These are phyloP conservation scores for Watsonalla cultraria DNA, from an alignment of 2,888 invertebrate genomes.

Conservation along the genomic window DNA sequence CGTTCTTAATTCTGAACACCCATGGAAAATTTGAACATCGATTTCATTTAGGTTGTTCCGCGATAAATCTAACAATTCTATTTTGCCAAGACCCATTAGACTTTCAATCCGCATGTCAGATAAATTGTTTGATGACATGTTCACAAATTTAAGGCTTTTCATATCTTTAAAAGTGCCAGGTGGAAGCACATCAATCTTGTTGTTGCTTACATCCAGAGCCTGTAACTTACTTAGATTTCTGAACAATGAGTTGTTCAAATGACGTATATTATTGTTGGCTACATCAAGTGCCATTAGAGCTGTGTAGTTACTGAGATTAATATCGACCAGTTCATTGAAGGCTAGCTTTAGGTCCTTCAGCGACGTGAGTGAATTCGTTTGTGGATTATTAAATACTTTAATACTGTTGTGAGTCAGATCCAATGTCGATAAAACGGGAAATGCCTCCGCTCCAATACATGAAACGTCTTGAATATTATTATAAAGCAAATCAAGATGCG, in stretches of 20 bases:
- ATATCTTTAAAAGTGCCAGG: slow-evolving; percentile 59
- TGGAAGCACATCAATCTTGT: slow-evolving; percentile 41
- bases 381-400: slow-evolving; percentile 42
- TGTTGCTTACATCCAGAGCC: slow-evolving; percentile 51
- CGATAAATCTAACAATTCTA: slow-evolving; percentile 56
- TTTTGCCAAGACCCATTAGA: slow-evolving; percentile 53
- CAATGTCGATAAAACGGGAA: slow-evolving; percentile 42
- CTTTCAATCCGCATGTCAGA: slow-evolving; percentile 51
- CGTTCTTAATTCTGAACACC: slow-evolving; percentile 49
- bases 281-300: slow-evolving; percentile 46
- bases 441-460: slow-evolving; percentile 21
- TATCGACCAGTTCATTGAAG: slow-evolving; percentile 39
- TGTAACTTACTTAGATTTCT: slow-evolving; percentile 42
- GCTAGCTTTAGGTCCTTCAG: slow-evolving; percentile 45
- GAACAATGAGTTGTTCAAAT: slow-evolving; percentile 42
- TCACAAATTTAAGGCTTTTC: slow-evolving; percentile 50
- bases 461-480: slow-evolving; percentile 39
- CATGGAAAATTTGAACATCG: slow-evolving; percentile 61
- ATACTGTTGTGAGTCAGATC: slow-evolving; percentile 48
- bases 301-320: slow-evolving; percentile 49
- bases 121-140: slow-evolving; percentile 53
- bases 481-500: slow-evolving; percentile 47
- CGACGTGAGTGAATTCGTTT: slow-evolving; percentile 39
- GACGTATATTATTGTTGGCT: slow-evolving; percentile 41
- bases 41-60: slow-evolving; percentile 46